Conservation (phyloP, 2,888 invertebrate genomes). For the Ichneumon xanthorius region DNA sequence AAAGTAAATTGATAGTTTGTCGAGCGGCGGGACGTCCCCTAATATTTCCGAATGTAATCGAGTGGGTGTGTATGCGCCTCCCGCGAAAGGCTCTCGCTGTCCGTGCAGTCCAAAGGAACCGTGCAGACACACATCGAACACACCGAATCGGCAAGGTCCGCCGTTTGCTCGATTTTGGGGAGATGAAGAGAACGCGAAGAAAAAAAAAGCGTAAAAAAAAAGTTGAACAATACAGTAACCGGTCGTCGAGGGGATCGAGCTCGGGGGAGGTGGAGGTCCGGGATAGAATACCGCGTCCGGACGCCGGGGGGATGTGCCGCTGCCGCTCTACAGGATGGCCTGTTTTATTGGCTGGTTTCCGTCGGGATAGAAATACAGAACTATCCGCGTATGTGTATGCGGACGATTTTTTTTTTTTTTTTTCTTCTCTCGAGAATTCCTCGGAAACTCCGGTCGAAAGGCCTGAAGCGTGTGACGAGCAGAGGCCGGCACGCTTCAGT, state of each 20-base stretch:
- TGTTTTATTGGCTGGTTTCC: constrained; percentile 84
- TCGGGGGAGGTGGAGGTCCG: constrained; percentile 55
- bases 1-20: constrained; percentile 84
- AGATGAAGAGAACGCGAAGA: constrained; percentile 58
- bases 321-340: constrained; percentile 75
- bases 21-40: constrained; percentile 85
- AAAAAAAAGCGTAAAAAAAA: constrained; percentile 77
- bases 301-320: constrained; percentile 70
- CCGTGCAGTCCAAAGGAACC: constrained; percentile 49
- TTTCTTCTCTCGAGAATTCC: constrained; percentile 31
- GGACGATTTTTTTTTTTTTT: constrained; percentile 56
- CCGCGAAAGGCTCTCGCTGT: constrained; percentile 64
- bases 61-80: constrained; percentile 80
- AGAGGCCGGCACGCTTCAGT: constrained; percentile 19
- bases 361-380: constrained; percentile 80
- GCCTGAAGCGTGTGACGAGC: constrained; percentile 14
- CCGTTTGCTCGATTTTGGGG: constrained; percentile 56
- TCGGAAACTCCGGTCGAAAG: constrained; percentile 7
- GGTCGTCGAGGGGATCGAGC: constrained; percentile 72
- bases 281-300: constrained; percentile 65
- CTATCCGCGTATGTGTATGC: constrained; percentile 29
- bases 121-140: constrained; percentile 5
- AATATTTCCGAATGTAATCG: constrained; percentile 85
- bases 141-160: constrained; percentile 23
- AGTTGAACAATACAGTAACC: constrained; percentile 81